Conservation (phyloP, 2,888 invertebrate genomes). For the Catocala nupta region DNA sequence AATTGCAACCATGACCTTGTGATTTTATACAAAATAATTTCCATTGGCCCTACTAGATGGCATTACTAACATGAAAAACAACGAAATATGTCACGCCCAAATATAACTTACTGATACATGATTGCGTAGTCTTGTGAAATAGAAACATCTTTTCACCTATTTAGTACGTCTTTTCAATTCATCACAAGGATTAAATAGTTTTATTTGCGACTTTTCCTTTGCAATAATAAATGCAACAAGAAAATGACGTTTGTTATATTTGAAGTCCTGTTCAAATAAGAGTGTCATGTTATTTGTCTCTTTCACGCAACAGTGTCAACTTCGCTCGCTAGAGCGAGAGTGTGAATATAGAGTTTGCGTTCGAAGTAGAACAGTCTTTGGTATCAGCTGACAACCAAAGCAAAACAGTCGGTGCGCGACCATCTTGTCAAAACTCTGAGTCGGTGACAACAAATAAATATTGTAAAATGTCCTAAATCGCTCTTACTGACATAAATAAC, state of each 20-base stretch:
- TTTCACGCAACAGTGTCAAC: constrained; percentile 33
- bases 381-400: constrained; percentile 88
- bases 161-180: constrained; percentile 74
- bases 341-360: constrained; percentile 55
- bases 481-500: constrained; percentile 81
- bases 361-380: constrained; percentile 76
- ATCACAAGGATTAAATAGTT: constrained; percentile 65
- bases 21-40: constrained; percentile 19
- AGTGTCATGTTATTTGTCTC: constrained; percentile 66
- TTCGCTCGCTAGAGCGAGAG: constrained; percentile 58
- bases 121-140: constrained; percentile 80
- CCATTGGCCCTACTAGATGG: constrained; percentile 65
- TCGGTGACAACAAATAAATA: constrained; percentile 86
- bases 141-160: constrained; percentile 67
- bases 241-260: constrained; percentile 80
- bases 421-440: constrained; percentile 87
- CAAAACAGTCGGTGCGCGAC: constrained; percentile 88
- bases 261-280: constrained; percentile 68
- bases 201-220: constrained; percentile 72
- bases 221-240: constrained; percentile 79
- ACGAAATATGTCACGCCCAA: constrained; percentile 76
- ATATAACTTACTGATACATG: constrained; percentile 67
- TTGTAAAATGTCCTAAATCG: constrained; percentile 85
- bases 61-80: constrained; percentile 58
- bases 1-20: constrained; percentile 45